phyloP scores from a whole-genome alignment of 1,140 invertebrate genomes.

The Drosophila kohkoa region DNA sequence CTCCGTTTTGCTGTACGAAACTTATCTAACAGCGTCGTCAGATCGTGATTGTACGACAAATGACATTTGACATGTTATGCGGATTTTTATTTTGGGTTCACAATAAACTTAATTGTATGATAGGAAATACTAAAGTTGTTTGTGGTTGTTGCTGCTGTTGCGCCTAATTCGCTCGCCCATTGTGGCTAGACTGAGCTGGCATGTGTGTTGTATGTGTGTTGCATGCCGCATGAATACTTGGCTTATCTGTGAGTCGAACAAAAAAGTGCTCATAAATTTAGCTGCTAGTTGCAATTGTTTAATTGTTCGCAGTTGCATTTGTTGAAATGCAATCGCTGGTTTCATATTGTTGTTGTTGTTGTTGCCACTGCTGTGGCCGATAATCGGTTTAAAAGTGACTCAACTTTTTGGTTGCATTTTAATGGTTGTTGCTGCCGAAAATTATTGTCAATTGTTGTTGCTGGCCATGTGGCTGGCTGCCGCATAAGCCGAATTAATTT shows the following conservation, averaged over 20 bases:
- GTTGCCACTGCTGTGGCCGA: conserved; percentile 27
- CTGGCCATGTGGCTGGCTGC: conserved; percentile 37
- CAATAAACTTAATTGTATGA: conserved; percentile 41
- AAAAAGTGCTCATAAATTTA: conserved; percentile 71
- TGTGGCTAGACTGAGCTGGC: background rate
- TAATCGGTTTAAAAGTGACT: conserved; percentile 72
- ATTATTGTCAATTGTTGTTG: conserved; percentile 78
- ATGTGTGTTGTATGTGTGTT: conserved; percentile 34
- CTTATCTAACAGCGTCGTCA: conserved; percentile 67
- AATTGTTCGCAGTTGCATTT: conserved; percentile 61
- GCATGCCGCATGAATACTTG: conserved; percentile 30
- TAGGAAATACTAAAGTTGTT: conserved; percentile 21
- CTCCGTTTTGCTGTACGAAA: conserved; percentile 9
- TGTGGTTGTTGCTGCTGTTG: conserved; percentile 21
- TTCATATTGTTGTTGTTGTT: background rate
- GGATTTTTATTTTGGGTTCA: conserved; percentile 43
- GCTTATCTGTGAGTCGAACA: conserved; percentile 50
- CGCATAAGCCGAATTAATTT: conserved; percentile 71
- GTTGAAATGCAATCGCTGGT: conserved; percentile 48
- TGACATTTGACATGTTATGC: conserved; percentile 81
- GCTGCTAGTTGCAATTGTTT: conserved; percentile 72
- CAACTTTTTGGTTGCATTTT: conserved; percentile 62
- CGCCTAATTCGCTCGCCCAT: conserved; percentile 31
- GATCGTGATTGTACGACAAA: conserved; percentile 68
- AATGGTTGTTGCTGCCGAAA: conserved; percentile 44